Evolutionary conservation across 2,113 vertebrate species (phyloP).

Genomic region (Sturnira hondurensis): DNA sequence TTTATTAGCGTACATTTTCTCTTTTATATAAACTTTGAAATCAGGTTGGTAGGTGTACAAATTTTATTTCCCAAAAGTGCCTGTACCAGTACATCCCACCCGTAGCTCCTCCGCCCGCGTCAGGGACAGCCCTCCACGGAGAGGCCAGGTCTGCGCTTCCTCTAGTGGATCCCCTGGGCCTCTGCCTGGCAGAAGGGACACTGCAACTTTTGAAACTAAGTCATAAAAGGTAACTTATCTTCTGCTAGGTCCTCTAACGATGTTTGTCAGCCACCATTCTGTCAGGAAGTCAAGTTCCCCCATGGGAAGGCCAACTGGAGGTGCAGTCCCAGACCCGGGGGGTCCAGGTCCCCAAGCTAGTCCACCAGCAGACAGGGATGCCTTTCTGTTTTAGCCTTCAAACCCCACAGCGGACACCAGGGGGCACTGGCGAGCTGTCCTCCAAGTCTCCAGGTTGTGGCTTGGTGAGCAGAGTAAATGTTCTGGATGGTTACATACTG

Average conservation of each 20-base stretch:
- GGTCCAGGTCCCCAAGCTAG: neutral
- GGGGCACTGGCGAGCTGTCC: neutral
- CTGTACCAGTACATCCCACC: neutral
- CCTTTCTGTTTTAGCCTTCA: neutral
- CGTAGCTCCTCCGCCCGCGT: neutral
- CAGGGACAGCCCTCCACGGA: neutral
- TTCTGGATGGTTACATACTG: too few species aligned
- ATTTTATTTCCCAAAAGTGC: neutral
- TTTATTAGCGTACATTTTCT: neutral
- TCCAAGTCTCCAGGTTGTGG: neutral
- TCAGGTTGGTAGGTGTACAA: neutral
- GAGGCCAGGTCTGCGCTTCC: neutral
- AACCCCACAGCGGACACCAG: neutral
- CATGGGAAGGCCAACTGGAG: neutral
- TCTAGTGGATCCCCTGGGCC: neutral
- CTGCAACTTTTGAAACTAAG: neutral
- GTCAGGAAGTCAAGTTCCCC: neutral
- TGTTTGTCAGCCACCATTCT: neutral
- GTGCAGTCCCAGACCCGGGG: neutral
- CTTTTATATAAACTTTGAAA: neutral
- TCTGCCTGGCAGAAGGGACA: neutral
- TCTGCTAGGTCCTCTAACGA: neutral
- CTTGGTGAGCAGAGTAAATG: neutral
- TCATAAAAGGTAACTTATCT: neutral
- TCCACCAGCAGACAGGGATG: neutral